phyloP scores from a whole-genome alignment of 2,113 vertebrate species.

The Urocolius indicus region DNA sequence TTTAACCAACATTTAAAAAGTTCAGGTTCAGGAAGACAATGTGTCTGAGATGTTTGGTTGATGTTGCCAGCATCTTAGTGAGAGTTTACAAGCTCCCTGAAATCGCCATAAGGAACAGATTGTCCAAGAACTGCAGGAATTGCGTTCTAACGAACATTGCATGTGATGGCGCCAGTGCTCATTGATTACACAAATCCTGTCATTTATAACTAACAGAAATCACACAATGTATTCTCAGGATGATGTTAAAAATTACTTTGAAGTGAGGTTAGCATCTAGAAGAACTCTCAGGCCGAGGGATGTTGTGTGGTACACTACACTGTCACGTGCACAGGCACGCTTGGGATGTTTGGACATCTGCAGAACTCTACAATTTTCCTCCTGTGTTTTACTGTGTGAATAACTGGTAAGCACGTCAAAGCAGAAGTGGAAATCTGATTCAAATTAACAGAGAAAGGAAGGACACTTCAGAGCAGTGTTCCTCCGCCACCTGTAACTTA shows the following conservation, averaged over 20 bases:
- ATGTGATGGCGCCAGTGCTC: conserved; percentile 52
- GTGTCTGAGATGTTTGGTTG: conserved; percentile 78
- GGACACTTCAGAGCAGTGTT: neutral
- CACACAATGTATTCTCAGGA: conserved; percentile 28
- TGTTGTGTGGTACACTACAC: neutral
- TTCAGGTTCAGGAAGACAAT: conserved; percentile 80
- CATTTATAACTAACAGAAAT: conserved; percentile 55
- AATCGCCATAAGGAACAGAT: conserved; percentile 74
- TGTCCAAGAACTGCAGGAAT: conserved; percentile 70
- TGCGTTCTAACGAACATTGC: conserved; percentile 66
- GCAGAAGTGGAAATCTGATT: neutral
- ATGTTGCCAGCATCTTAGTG: conserved; percentile 71
- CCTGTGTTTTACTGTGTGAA: neutral
- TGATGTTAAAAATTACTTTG: conserved; percentile 62
- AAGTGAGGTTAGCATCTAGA: conserved; percentile 45
- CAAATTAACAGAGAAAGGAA: neutral
- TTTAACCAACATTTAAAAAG: conserved; percentile 80
- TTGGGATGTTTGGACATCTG: neutral
- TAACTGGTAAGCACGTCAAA: neutral
- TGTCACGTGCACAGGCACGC: accelerated
- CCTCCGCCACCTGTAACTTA: neutral
- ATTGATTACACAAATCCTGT: conserved; percentile 65
- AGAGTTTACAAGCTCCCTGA: conserved; percentile 65
- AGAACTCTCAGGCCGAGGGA: neutral
- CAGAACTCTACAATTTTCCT: neutral